These are phyloP conservation scores for Apodemus agrarius DNA, from an alignment of 2,797 vertebrate species.

Conservation along the genomic window DNA sequence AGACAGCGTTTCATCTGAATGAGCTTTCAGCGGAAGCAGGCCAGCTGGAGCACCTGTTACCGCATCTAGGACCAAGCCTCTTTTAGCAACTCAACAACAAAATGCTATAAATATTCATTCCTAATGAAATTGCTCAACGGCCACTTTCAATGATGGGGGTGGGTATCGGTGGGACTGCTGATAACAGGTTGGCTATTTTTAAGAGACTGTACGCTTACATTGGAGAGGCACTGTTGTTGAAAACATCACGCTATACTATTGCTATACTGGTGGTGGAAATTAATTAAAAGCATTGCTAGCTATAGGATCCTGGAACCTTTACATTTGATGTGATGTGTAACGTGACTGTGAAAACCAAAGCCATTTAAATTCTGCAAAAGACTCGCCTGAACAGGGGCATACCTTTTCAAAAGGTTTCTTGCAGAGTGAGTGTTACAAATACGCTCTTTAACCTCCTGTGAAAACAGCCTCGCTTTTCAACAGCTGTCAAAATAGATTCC, in stretches of 20 bases:
- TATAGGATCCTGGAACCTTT: slow-evolving; percentile 25
- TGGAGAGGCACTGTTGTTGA: slow-evolving; percentile 58
- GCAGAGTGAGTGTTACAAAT: slow-evolving; percentile 74
- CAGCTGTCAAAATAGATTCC: slow-evolving; percentile 82
- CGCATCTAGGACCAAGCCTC: slow-evolving; percentile 35
- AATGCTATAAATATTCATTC: slow-evolving; percentile 77
- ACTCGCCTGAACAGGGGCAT: slow-evolving; percentile 55
- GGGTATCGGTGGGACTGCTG: slow-evolving; percentile 78
- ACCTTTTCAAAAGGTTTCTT: slow-evolving; percentile 71
- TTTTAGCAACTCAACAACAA: slow-evolving; percentile 77
- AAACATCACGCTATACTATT: neutral
- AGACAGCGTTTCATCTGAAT: slow-evolving; percentile 68
- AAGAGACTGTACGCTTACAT: slow-evolving; percentile 45
- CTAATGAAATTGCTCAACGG: slow-evolving; percentile 76
- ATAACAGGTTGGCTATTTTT: slow-evolving; percentile 68
- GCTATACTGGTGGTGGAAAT: neutral
- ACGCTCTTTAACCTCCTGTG: slow-evolving; percentile 76
- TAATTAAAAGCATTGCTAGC: slow-evolving; percentile 56
- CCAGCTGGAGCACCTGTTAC: slow-evolving; percentile 74
- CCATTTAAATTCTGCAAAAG: slow-evolving; percentile 72
- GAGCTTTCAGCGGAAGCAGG: neutral
- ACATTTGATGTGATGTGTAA: slow-evolving; percentile 11
- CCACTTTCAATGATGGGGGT: slow-evolving; percentile 67
- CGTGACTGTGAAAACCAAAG: slow-evolving; percentile 55
- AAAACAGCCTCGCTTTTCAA: slow-evolving; percentile 71